Evolutionary conservation across 1,140 invertebrate genomes (phyloP).

Genomic region (Bombus superbus): DNA sequence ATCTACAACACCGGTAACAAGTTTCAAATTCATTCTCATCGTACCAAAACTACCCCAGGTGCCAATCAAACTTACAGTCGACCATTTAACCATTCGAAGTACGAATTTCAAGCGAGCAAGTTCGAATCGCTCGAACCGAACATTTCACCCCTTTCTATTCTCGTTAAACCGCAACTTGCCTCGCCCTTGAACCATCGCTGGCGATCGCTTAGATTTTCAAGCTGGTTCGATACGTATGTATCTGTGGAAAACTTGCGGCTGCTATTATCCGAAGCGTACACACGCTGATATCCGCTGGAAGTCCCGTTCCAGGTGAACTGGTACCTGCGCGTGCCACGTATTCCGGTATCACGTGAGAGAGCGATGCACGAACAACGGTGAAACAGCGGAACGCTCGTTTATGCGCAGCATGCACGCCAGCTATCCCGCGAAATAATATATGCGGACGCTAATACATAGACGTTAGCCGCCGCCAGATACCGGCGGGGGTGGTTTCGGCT

Average conservation of each 20-base stretch:
- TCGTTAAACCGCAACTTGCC: no score
- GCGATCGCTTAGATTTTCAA: conserved; percentile 1
- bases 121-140: no score
- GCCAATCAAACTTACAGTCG: background rate
- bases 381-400: conserved; percentile 55
- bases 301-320: conserved; percentile 23
- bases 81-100: background rate
- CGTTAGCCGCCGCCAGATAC: conserved; percentile 61
- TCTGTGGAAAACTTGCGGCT: background rate
- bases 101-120: background rate
- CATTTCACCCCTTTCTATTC: background rate
- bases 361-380: conserved; percentile 53
- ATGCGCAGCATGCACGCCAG: conserved; percentile 61
- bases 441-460: conserved; percentile 79
- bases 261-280: background rate
- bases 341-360: conserved; percentile 58
- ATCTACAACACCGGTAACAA: background rate
- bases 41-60: background rate
- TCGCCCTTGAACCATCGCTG: background rate
- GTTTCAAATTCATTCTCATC: background rate
- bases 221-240: background rate
- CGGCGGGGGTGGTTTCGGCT: conserved; percentile 11
- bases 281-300: background rate
- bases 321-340: conserved; percentile 65
- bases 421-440: conserved; percentile 79